phyloP scores from a whole-genome alignment of 2,888 invertebrate genomes.

The Galerucella nymphaeae region DNA sequence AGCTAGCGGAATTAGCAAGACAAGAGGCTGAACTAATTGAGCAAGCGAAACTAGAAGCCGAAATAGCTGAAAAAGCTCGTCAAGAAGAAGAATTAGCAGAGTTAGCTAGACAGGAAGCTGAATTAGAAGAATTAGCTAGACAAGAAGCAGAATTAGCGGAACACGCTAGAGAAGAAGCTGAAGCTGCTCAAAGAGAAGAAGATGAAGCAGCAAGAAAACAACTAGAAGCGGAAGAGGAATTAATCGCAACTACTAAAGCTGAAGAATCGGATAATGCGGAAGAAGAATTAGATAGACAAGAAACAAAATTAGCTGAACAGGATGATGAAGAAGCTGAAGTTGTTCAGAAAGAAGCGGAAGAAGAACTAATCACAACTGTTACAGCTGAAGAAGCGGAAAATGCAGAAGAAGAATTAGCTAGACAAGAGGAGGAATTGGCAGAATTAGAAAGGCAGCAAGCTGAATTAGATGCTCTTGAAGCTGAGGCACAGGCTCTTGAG shows the following conservation, averaged over 20 bases:
- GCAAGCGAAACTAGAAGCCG: conserved; percentile 68
- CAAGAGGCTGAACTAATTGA: conserved; percentile 78
- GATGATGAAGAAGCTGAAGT: conserved; percentile 72
- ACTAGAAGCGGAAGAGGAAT: conserved; percentile 53
- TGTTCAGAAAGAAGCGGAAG: conserved; percentile 63
- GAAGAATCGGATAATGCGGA: no score
- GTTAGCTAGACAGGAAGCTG: conserved; percentile 67
- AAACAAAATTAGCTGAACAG: conserved; percentile 73
- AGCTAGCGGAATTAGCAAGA: conserved; percentile 63
- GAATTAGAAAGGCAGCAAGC: conserved; percentile 57
- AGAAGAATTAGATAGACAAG: conserved; percentile 61
- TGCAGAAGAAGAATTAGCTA: conserved; percentile 64
- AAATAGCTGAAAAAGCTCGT: conserved; percentile 63
- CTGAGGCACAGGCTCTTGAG: conserved; percentile 54
- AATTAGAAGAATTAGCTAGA: conserved; percentile 56
- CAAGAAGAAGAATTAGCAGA: conserved; percentile 75
- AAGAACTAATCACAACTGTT: conserved; percentile 57
- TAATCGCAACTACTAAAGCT: no score
- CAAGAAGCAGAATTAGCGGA: conserved; percentile 75
- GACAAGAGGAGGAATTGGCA: conserved; percentile 58
- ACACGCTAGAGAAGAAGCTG: conserved; percentile 71
- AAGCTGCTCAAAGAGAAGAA: conserved; percentile 67
- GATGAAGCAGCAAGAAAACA: conserved; percentile 60
- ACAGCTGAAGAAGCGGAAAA: no score
- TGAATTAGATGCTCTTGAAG: conserved; percentile 56